Conservation (phyloP, 2,888 invertebrate genomes). For the Epistrophe grossulariae region DNA sequence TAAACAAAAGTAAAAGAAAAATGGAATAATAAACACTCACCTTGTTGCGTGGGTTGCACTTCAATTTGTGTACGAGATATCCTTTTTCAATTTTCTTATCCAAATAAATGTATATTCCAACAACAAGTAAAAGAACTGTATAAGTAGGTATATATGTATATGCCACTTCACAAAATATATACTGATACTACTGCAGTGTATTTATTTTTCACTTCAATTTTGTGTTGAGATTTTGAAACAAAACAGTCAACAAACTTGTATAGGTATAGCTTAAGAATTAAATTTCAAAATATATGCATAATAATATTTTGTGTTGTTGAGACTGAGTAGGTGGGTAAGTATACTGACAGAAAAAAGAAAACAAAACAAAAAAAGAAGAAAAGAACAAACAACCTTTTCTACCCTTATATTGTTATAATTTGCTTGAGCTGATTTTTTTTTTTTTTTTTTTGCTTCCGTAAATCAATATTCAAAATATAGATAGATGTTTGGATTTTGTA, state of each 20-base stretch:
- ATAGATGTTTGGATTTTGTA: conserved; percentile 4
- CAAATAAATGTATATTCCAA: conserved; percentile 48
- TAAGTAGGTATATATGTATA: no score
- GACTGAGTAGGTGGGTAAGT: neutral
- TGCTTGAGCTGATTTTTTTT: neutral
- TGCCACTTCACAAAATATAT: conserved; percentile 1
- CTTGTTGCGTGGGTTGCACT: conserved; percentile 7
- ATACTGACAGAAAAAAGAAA: neutral
- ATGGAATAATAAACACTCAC: conserved; percentile 30
- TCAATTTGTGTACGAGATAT: conserved; percentile 31
- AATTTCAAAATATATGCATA: neutral
- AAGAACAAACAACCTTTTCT: neutral
- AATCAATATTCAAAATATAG: conserved; percentile 34
- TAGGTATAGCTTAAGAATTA: neutral
- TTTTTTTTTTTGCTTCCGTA: neutral
- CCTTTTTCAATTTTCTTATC: conserved; percentile 44
- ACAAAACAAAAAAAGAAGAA: neutral
- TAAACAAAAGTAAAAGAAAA: neutral
- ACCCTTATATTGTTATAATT: conserved; percentile 16
- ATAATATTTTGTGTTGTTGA: conserved; percentile 1
- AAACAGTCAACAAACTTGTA: neutral
- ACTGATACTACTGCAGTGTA: neutral
- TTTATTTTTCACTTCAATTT: conserved; percentile 37
- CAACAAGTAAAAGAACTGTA: conserved; percentile 17
- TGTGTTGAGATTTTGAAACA: conserved; percentile 4